A percentile compares a stretch with the other conserved stretches of the same genome.
Conservation (phyloP, 2,888 invertebrate species). For the Amblyjoppa proteus region DNA sequence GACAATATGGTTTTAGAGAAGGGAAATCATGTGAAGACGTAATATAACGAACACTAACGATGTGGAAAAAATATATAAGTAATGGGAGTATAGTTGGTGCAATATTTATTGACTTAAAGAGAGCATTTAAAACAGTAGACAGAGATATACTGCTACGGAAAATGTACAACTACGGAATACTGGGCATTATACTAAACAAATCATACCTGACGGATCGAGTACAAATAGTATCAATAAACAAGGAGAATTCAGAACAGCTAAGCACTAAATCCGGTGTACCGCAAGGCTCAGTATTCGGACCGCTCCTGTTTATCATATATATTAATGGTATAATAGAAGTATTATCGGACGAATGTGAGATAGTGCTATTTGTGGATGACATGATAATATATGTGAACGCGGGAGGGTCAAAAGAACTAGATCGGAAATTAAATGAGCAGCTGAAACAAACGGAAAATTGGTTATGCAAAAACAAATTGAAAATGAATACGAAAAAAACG, state of each 20-base stretch:
- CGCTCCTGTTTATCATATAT: constrained; percentile 43
- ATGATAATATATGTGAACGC: constrained; percentile 14
- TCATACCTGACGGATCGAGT: constrained; percentile 49
- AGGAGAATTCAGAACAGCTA: neutral
- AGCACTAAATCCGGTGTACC: constrained; percentile 27
- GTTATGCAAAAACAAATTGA: constrained; percentile 7
- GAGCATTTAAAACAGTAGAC: constrained; percentile 59
- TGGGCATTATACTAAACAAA: constrained; percentile 22
- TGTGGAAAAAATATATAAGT: constrained; percentile 53
- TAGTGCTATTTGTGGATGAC: constrained; percentile 6
- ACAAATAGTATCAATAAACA: constrained; percentile 33
- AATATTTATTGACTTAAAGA: constrained; percentile 60
- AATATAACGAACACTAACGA: constrained; percentile 50
- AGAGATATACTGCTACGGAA: constrained; percentile 45
- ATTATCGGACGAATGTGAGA: constrained; percentile 28
- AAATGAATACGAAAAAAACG: constrained; percentile 36
- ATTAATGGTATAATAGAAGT: constrained; percentile 45
- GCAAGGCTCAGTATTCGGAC: constrained; percentile 50
- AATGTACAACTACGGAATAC: constrained; percentile 38
- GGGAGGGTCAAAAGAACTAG: constrained; percentile 1
- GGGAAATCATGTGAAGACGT: constrained; percentile 58
- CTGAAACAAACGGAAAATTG: neutral
- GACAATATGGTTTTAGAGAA: constrained; percentile 58
- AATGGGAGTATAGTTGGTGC: constrained; percentile 54
- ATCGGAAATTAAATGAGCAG: neutral